phyloP scores from a whole-genome alignment of 2,113 vertebrate species.

The Solea senegalensis region DNA sequence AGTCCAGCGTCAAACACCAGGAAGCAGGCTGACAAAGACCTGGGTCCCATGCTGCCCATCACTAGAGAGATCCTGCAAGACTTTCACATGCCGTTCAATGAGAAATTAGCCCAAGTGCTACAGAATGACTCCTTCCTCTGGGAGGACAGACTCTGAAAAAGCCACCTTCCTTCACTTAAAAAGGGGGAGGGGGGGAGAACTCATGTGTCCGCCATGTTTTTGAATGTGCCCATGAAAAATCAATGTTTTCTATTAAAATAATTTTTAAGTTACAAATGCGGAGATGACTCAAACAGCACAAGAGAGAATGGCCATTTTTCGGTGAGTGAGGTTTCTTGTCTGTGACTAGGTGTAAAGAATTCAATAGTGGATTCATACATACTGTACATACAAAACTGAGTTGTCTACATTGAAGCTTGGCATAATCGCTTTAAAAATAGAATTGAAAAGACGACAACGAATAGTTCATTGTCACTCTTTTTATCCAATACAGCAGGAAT shows the following conservation, averaged over 20 bases:
- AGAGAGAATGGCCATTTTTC: conserved; percentile 41
- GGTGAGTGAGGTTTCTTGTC: conserved; percentile 29
- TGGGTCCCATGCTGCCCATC: conserved; percentile 92
- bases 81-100: conserved; percentile 93
- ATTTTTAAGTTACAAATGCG: conserved; percentile 74
- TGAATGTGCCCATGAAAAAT: conserved; percentile 64
- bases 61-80: conserved; percentile 88
- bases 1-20: conserved; percentile 93
- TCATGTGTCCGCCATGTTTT: conserved; percentile 45
- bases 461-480: not conserved
- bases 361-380: conserved; percentile 61
- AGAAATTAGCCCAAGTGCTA: conserved; percentile 89
- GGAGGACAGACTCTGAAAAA: conserved; percentile 67
- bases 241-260: conserved; percentile 71
- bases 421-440: conserved; percentile 12
- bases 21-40: conserved; percentile 89
- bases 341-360: conserved; percentile 62
- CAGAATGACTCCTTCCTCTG: conserved; percentile 89
- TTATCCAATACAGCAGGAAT: not conserved
- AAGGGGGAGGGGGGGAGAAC: conserved; percentile 2
- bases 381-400: not conserved
- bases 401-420: conserved; percentile 9
- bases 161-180: not conserved
- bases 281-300: conserved; percentile 75
- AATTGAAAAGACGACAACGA: not conserved